Conservation (phyloP, 2,888 invertebrate species). For the Dryocosmus kuriphilus region DNA sequence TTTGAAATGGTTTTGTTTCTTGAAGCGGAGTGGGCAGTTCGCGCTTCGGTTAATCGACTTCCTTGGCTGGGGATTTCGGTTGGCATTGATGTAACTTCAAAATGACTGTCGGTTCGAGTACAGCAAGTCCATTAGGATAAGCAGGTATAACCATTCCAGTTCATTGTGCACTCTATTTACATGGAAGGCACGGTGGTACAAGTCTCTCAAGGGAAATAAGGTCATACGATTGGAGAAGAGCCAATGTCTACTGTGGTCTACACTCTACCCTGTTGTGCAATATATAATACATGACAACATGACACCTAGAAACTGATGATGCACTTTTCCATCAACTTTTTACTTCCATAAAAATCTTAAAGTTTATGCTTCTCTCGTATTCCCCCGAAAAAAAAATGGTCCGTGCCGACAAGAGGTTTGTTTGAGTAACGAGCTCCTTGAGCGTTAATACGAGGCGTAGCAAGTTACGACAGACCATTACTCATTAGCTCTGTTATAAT, state of each 20-base stretch:
- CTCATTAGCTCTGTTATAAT: slow-evolving; percentile 39
- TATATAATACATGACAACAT: slow-evolving; percentile 11
- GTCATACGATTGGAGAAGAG: slow-evolving; percentile 52
- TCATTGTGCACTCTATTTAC: slow-evolving; percentile 42
- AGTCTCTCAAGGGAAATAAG: slow-evolving; percentile 55
- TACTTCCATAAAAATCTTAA: slow-evolving; percentile 23
- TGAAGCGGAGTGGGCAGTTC: neutral
- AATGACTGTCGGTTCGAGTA: slow-evolving; percentile 5
- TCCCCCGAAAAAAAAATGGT: neutral
- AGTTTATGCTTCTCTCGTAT: slow-evolving; percentile 20
- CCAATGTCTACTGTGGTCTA: slow-evolving; percentile 50
- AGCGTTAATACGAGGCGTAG: slow-evolving; percentile 29
- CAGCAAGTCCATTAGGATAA: slow-evolving; percentile 40
- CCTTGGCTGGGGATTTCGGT: neutral
- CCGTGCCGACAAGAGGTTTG: slow-evolving; percentile 33
- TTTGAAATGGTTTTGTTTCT: neutral
- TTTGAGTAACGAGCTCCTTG: slow-evolving; percentile 39
- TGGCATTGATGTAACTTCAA: slow-evolving; percentile 12
- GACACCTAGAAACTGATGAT: neutral
- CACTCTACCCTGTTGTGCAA: slow-evolving; percentile 11
- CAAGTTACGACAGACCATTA: slow-evolving; percentile 39
- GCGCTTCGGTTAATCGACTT: slow-evolving; percentile 17
- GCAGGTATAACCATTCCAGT: slow-evolving; percentile 43
- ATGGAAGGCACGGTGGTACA: slow-evolving; percentile 43
- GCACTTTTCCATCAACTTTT: neutral